These are phyloP conservation scores for Drosophila tani DNA, from an alignment of 1,140 invertebrate genomes.

Conservation along the genomic window DNA sequence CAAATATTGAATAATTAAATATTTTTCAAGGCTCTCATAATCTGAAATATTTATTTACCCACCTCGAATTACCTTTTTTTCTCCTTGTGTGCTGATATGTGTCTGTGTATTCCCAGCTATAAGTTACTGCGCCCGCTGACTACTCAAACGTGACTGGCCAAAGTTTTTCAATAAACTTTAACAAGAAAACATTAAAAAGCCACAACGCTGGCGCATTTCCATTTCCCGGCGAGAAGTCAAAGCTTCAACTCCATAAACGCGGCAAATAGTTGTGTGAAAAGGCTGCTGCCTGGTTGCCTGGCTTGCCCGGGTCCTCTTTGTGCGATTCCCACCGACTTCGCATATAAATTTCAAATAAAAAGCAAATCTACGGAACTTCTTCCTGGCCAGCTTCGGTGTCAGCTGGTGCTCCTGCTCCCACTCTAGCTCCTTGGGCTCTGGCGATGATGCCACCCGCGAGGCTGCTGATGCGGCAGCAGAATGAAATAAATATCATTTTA, in stretches of 20 bases:
- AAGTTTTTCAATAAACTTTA: conserved; percentile 84
- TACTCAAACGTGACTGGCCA: conserved; percentile 83
- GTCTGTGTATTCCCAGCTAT: conserved; percentile 45
- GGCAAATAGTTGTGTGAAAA: conserved; percentile 80
- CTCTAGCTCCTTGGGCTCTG: conserved; percentile 14
- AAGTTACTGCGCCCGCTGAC: conserved; percentile 73
- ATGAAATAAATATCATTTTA: conserved; percentile 84
- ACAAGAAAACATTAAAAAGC: conserved; percentile 84
- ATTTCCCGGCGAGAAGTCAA: conserved; percentile 72
- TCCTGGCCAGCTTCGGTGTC: conserved; percentile 42
- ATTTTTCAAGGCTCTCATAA: neutral
- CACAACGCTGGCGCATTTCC: conserved; percentile 77
- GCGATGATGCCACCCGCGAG: conserved; percentile 72
- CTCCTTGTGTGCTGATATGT: conserved; percentile 12
- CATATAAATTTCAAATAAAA: conserved; percentile 83
- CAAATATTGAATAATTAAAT: too few species aligned
- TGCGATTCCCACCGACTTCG: conserved; percentile 41
- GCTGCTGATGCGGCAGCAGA: conserved; percentile 60
- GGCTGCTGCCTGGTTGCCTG: neutral
- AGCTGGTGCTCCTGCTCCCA: conserved; percentile 31
- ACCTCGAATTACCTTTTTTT: neutral
- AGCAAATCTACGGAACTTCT: conserved; percentile 75
- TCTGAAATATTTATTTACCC: neutral
- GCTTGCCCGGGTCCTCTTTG: conserved; percentile 52
- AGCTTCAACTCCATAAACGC: conserved; percentile 75